Evolutionary conservation across 2,113 vertebrate species (phyloP).

Genomic region (Athene noctua): DNA sequence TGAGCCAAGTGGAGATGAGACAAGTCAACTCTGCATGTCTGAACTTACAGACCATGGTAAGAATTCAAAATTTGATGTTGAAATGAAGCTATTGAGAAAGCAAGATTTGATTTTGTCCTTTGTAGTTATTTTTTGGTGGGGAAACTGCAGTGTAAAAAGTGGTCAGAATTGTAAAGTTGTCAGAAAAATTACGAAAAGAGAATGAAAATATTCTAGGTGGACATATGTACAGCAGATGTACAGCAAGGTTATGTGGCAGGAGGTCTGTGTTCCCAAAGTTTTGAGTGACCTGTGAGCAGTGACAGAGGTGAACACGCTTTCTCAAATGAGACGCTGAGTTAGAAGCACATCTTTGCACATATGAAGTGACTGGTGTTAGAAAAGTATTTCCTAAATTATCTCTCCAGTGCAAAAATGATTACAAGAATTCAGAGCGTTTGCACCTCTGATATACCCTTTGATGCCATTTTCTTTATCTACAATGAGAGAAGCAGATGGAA

Average conservation of each 20-base stretch:
- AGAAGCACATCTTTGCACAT: neutral
- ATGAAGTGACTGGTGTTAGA: neutral
- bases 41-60: conserved; percentile 66
- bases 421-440: neutral
- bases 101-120: neutral
- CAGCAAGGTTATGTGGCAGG: neutral
- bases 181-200: neutral
- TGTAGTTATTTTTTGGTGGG: neutral
- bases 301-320: fast-evolving
- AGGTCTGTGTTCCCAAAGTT: neutral
- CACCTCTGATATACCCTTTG: neutral
- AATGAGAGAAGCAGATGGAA: neutral
- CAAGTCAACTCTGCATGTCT: neutral
- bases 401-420: neutral
- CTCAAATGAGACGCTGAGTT: neutral
- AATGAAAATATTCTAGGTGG: neutral
- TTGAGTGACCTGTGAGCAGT: neutral
- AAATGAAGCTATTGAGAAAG: neutral
- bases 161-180: neutral
- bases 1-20: neutral
- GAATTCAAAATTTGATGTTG: neutral
- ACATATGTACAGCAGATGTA: neutral
- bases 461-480: neutral
- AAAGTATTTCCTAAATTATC: neutral
- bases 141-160: neutral